Conservation (phyloP, 2,113 vertebrate genomes). For the Paradisaea rubra region DNA sequence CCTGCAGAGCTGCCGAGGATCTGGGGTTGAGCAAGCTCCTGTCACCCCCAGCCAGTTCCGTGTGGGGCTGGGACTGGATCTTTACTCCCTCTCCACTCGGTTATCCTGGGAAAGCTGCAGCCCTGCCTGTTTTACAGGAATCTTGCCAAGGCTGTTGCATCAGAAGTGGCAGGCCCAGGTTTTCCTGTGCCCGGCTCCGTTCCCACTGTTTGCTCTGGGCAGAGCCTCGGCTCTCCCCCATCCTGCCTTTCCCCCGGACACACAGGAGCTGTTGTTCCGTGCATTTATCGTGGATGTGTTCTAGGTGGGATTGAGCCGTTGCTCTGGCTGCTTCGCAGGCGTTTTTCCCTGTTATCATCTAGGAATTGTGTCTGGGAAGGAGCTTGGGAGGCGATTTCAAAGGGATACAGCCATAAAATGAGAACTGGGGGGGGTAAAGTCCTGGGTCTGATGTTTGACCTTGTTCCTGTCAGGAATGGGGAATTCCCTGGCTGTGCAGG, state of each 20-base stretch:
- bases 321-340: not conserved
- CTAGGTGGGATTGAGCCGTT: not conserved
- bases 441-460: not conserved
- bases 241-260: not conserved
- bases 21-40: not conserved
- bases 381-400: not conserved
- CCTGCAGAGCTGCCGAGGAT: not conserved
- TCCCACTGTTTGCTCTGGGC: not conserved
- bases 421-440: not conserved
- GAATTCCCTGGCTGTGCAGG: not conserved
- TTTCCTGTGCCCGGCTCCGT: not conserved
- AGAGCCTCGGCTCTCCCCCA: not conserved
- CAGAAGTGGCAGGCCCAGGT: not conserved
- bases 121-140: not conserved
- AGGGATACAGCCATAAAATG: not conserved
- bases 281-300: fast-evolving
- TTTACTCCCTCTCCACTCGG: fast-evolving
- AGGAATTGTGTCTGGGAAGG: not conserved
- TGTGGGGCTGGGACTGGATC: fast-evolving
- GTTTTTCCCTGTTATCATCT: not conserved
- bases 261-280: not conserved
- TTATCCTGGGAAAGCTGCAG: not conserved
- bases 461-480: not conserved
- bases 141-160: not conserved
- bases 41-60: not conserved